A percentile compares a stretch with the other conserved stretches of the same genome.
These are phyloP conservation scores for Phorcus lineatus DNA, from an alignment of 2,888 invertebrate genomes.

Conservation along the genomic window DNA sequence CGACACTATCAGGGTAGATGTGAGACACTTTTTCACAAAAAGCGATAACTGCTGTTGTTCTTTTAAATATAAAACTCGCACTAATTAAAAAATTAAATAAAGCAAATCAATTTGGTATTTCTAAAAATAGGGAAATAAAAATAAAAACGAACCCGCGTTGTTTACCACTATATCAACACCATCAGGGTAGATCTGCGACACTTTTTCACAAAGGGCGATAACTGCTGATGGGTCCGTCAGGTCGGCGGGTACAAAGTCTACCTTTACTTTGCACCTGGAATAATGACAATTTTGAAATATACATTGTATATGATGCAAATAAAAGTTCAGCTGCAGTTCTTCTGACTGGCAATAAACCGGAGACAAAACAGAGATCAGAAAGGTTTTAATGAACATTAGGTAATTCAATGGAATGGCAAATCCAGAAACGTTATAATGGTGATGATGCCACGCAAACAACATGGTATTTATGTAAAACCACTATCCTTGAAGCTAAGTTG, in stretches of 20 bases:
- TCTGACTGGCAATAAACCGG: not conserved
- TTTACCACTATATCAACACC: slow-evolving; percentile 12
- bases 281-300: not conserved
- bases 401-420: too few species aligned
- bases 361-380: too few species aligned
- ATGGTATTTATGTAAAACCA: too few species aligned
- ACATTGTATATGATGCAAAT: not conserved
- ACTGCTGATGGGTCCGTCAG: not conserved
- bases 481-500: too few species aligned
- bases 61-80: too few species aligned
- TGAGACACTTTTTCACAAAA: not conserved
- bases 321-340: too few species aligned
- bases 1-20: not conserved
- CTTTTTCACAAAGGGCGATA: not conserved
- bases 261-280: not conserved
- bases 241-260: slow-evolving; percentile 1
- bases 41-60: not conserved
- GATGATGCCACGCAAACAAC: too few species aligned
- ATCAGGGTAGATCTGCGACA: not conserved
- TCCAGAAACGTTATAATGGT: too few species aligned
- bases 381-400: too few species aligned
- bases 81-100: too few species aligned
- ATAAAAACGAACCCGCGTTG: not conserved
- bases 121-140: too few species aligned
- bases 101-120: too few species aligned